These are phyloP conservation scores for Ctenosaura bakeri DNA, from an alignment of 2,797 vertebrate genomes.

Conservation along the genomic window DNA sequence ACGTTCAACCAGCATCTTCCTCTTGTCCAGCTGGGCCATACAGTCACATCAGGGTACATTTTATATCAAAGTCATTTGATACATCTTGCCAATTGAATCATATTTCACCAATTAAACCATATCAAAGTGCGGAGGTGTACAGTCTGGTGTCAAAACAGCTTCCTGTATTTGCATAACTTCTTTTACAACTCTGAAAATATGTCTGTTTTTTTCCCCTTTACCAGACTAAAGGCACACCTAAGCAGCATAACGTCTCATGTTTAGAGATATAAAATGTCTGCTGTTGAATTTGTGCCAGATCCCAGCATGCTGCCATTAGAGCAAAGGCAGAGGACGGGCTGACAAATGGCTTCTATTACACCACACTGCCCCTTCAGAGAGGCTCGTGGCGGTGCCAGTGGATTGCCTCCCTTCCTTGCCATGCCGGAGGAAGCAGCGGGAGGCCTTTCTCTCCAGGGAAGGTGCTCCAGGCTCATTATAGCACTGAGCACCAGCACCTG, in stretches of 20 bases:
- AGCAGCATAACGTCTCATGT: constrained; percentile 17
- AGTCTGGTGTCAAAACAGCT: too few relatives aligned
- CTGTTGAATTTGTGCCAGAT: constrained; percentile 33
- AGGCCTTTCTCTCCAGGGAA: neutral
- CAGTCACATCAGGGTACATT: too few relatives aligned
- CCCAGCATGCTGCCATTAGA: constrained; percentile 52
- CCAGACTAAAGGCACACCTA: neutral
- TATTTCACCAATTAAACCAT: too few relatives aligned
- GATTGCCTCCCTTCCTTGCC: neutral
- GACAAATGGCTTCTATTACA: constrained; percentile 36
- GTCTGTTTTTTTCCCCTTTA: too few relatives aligned
- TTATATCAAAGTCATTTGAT: too few relatives aligned
- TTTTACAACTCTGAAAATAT: too few relatives aligned
- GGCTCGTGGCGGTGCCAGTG: neutral
- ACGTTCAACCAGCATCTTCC: too few relatives aligned
- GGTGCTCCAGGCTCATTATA: constrained; percentile 17
- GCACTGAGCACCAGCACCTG: constrained; percentile 24
- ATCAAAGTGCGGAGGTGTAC: too few relatives aligned
- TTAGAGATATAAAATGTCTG: constrained; percentile 10
- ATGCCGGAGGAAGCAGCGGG: neutral
- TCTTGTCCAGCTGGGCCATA: too few relatives aligned
- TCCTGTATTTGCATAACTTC: too few relatives aligned
- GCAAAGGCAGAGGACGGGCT: constrained; percentile 41
- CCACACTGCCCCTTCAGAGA: neutral
- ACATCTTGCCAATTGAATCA: too few relatives aligned